Evolutionary conservation across 1,140 invertebrate genomes (phyloP), one percentile per base, ranked within the genome.

Genomic region (Aporrectodea caliginosa): DNA sequence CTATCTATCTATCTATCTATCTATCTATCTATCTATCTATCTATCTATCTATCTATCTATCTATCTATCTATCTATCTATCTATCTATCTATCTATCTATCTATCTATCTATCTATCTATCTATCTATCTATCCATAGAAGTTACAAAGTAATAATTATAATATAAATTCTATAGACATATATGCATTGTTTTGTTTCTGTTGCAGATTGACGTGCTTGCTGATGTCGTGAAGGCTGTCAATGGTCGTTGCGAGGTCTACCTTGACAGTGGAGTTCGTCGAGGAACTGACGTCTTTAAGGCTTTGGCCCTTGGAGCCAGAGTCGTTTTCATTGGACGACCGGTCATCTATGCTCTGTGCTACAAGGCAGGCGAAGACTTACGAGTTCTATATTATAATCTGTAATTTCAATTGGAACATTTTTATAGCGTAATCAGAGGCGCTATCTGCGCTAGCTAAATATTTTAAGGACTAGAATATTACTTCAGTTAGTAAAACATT

Each of bases 271-370:
- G 96, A 16, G 90, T 98, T 1, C 90, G 91, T 22, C 91, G 92
- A 84, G 96, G 95, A 16, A 93, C 93, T 35, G 95, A 98, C 88
- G 92, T 97, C 1, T 93, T 97, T 70, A 98, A 97, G 89, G 95
- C 96, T 14, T 85, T 98, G 34, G 95, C 95, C 0, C 87, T 98
- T 1, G 96, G 96, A 2, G 96, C 96, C 0, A 93, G 85, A 77
- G 83, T 93, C 91, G 92, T 96, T 35, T 98, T 98, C 85, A 89
- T 96, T 35, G 96, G 95, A 1, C 90, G 96, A 80, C 95, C 96
- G 0, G 91, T 93, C 58, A 82, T 98, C 0, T 98, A 95, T 94
- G 96, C 94, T 0, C 86, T 98, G n/a, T 90, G 93, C 27, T 91
- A 92, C 79, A 82, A 83, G 35, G 89, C 88, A 84, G 81, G 83